A percentile compares a stretch with the other conserved stretches of the same genome.
Evolutionary conservation across 2,888 invertebrate genomes (phyloP).

Genomic region (Tachina fera): DNA sequence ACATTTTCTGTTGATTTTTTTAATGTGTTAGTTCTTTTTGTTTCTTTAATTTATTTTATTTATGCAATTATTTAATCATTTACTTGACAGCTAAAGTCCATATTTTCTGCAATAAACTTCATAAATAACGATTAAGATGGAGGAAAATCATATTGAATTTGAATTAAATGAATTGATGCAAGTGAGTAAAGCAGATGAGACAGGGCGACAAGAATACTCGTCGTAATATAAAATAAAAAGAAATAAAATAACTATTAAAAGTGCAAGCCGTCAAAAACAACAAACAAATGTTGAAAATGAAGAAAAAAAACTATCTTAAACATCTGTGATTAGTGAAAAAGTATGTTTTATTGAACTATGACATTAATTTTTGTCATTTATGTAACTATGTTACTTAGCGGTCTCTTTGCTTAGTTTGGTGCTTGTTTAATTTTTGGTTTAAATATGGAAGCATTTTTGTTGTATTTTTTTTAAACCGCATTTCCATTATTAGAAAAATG

Average conservation of each 20-base stretch:
- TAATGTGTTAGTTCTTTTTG: background rate
- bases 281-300: background rate
- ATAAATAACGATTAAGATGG: constrained; percentile 61
- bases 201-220: background rate
- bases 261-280: constrained; percentile 39
- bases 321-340: constrained; percentile 55
- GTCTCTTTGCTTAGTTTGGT: background rate
- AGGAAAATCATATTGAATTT: constrained; percentile 23
- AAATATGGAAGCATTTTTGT: background rate
- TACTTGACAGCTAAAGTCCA: constrained; percentile 60
- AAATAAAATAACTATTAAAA: constrained; percentile 39
- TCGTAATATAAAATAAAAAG: constrained; percentile 30
- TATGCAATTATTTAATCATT: constrained; percentile 64
- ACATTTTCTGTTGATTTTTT: constrained; percentile 21
- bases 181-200: constrained; percentile 22
- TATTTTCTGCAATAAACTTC: constrained; percentile 54
- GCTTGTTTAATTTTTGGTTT: constrained; percentile 2
- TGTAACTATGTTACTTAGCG: constrained; percentile 38
- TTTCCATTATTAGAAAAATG: constrained; percentile 34
- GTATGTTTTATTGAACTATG: constrained; percentile 65
- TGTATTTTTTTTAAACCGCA: background rate
- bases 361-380: constrained; percentile 59
- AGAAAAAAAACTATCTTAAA: constrained; percentile 15
- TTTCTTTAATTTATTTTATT: constrained; percentile 41
- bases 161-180: constrained; percentile 28